A percentile compares a stretch with the other conserved stretches of the same genome.
phyloP scores from a whole-genome alignment of 2,888 invertebrate species.

The Chrysolina haemoptera region DNA sequence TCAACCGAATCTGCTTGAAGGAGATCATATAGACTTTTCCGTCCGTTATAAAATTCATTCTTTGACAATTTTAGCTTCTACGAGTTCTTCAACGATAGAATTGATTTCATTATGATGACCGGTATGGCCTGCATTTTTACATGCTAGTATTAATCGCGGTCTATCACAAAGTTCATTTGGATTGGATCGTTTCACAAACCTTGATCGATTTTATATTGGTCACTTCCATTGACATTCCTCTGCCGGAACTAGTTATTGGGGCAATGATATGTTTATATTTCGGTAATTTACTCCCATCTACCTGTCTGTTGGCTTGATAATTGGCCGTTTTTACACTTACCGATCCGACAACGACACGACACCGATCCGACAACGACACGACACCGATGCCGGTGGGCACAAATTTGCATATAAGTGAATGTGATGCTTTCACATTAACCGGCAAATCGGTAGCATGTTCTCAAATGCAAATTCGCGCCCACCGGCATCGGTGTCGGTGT shows the following conservation, averaged over 20 bases:
- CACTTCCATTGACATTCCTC: neutral
- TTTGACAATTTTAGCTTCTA: neutral
- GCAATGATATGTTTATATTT: constrained; percentile 13
- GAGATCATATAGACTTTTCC: too few relatives aligned
- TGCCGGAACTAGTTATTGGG: neutral
- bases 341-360: too few relatives aligned
- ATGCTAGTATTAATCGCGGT: neutral
- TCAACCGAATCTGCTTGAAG: too few relatives aligned
- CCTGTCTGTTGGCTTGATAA: constrained; percentile 16
- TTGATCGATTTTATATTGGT: neutral
- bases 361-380: too few relatives aligned
- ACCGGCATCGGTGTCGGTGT: too few relatives aligned
- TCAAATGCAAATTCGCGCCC: too few relatives aligned
- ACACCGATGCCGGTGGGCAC: too few relatives aligned
- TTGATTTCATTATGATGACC: neutral
- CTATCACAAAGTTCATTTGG: neutral
- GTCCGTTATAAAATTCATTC: too few relatives aligned
- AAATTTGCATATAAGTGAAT: too few relatives aligned
- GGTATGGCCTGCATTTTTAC: neutral
- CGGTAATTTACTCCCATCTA: constrained; percentile 20
- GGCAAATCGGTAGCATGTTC: too few relatives aligned
- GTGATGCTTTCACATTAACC: too few relatives aligned
- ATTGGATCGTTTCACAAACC: neutral
- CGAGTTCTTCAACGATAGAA: neutral
- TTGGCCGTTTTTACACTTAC: too few relatives aligned